Evolutionary conservation across 2,113 vertebrate species (phyloP), one percentile per base, ranked within the genome.

Genomic region (Actenoides hombroni): DNA sequence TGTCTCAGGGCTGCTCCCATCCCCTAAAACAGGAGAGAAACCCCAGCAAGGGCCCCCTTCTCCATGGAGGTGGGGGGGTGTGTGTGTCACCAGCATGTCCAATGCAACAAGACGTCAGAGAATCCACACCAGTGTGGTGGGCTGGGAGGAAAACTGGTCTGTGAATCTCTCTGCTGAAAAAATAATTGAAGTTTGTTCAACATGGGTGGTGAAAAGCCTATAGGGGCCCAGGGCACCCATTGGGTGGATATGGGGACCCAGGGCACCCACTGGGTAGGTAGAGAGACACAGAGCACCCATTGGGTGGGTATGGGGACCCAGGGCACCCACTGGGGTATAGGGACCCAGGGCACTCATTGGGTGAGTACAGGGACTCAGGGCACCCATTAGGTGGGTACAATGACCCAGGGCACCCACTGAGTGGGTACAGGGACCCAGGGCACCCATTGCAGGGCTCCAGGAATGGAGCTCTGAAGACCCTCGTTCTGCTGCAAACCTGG

Each of bases 381-480:
- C 51, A 53, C 25, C 11, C 48, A 49, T 49, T 11, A 10, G 9
- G 48, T 49, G 48, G 21, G 20, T 49, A 49, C 48, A 49, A 21
- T 21, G 48, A 49, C 48, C 20, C 10, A 21, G 48, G 48, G 21
- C 48, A 49, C 42, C 14, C 42, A 42, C 13, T 42, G 39, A 12
- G 39, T 40, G 39, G 13, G 39, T 40, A 40, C 39, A 40, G 40
- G 40, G 40, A 40, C 40, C 39, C 39, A 40, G 12, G 39, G 51
- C 23, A 70, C 25, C 46, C 73, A 23, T 16, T 13, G 4, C 26
- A 54, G 53, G 53, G 28, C 53, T 17, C 53, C 5, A 6, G 91
- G 35, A 65, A 16, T 0, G 35, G 60, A 16, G 69, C 28, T 39
- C 19, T 0, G 7, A 4, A 92, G 13, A n/a, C 0, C 0, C 8